phyloP scores from a whole-genome alignment of 2,113 vertebrate species.

The Caranx melampygus region DNA sequence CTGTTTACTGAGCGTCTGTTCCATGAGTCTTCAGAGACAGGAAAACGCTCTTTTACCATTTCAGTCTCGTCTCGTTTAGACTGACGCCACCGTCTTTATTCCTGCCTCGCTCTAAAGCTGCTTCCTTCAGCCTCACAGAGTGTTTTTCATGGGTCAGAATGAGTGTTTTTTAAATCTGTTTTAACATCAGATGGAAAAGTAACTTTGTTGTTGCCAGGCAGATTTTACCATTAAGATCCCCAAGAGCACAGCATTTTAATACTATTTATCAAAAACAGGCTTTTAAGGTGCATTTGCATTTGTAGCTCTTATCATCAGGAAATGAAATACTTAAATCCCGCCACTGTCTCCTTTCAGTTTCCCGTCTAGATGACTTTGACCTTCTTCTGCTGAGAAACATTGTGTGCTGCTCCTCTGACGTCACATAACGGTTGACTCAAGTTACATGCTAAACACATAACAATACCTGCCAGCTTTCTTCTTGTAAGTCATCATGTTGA shows the following conservation, averaged over 20 bases:
- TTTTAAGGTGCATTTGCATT: background rate
- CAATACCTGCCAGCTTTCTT: background rate
- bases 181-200: no score
- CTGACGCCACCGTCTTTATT: background rate
- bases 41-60: constrained; percentile 4
- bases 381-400: background rate
- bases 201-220: no score
- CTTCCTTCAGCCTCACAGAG: background rate
- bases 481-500: background rate
- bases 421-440: background rate
- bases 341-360: no score
- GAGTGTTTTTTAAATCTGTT: background rate
- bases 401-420: background rate
- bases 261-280: background rate
- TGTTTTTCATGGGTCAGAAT: background rate
- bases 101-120: background rate
- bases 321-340: background rate
- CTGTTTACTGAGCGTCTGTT: background rate
- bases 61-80: background rate
- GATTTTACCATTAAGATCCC: no score
- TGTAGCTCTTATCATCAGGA: background rate
- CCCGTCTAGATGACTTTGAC: background rate
- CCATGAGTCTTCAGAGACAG: constrained; percentile 3
- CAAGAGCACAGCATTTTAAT: no score
- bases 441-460: background rate